phyloP scores from a whole-genome alignment of 2,113 vertebrate genomes.

The Seriola rivoliana region DNA sequence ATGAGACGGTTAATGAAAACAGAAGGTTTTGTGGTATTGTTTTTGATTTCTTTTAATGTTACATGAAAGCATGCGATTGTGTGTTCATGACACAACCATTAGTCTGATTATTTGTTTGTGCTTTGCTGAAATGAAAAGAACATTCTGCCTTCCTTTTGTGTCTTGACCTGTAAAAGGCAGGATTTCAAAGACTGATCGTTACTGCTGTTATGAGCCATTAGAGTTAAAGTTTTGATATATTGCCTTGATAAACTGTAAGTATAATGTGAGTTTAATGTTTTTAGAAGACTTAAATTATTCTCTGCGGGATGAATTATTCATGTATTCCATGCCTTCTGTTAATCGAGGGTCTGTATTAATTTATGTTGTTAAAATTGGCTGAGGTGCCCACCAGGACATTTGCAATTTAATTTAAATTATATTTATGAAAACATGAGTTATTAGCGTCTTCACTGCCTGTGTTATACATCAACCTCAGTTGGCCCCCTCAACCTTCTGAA shows the following conservation, averaged over 20 bases:
- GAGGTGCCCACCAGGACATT: slow-evolving; percentile 30
- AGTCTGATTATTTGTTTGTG: slow-evolving; percentile 2
- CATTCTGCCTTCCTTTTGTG: slow-evolving; percentile 24
- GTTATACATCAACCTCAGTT: background rate
- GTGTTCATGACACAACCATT: background rate
- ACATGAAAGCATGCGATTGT: slow-evolving; percentile 32
- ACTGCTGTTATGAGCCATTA: slow-evolving; percentile 56
- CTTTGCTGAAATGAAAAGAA: slow-evolving; percentile 15
- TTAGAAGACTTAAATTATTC: slow-evolving; percentile 29
- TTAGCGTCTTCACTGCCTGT: slow-evolving; percentile 33
- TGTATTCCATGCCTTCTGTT: slow-evolving; percentile 41
- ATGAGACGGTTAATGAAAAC: background rate
- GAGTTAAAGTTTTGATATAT: slow-evolving; percentile 38
- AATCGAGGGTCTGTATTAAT: slow-evolving; percentile 48
- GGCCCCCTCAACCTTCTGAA: slow-evolving; percentile 23
- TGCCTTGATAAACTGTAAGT: slow-evolving; percentile 29
- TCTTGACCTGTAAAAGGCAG: slow-evolving; percentile 10
- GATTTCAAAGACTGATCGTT: slow-evolving; percentile 22
- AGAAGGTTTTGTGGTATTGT: background rate
- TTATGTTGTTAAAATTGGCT: slow-evolving; percentile 50
- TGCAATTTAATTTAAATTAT: slow-evolving; percentile 47
- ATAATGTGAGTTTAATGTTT: slow-evolving; percentile 44
- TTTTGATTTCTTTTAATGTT: background rate
- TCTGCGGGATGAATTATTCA: slow-evolving; percentile 50
- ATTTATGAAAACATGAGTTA: slow-evolving; percentile 59